A percentile compares a stretch with the other conserved stretches of the same genome.
These are phyloP conservation scores for Melipona bicolor DNA, from an alignment of 2,888 invertebrate genomes.

Conservation along the genomic window DNA sequence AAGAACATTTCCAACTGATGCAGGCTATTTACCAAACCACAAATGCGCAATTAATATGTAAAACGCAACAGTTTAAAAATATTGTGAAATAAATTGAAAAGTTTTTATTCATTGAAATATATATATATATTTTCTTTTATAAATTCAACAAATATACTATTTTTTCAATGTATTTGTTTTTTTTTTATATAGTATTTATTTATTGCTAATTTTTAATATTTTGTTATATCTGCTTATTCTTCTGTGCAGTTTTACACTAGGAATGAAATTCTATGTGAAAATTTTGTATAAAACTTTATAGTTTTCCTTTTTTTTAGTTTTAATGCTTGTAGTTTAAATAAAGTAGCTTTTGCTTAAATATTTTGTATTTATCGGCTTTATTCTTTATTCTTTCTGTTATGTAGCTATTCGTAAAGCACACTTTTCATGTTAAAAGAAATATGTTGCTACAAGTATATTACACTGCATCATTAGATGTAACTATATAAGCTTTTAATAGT, in stretches of 20 bases:
- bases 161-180: conserved; percentile 9
- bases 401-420: conserved; percentile 13
- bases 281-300: conserved; percentile 9
- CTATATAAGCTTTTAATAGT: conserved; percentile 6
- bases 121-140: conserved; percentile 2
- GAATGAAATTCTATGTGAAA: conserved; percentile 9
- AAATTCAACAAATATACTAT: not conserved
- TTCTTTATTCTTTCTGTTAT: conserved; percentile 35
- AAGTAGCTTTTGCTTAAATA: conserved; percentile 60
- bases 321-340: conserved; percentile 55
- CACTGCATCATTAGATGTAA: not conserved
- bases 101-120: not conserved
- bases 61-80: conserved; percentile 12
- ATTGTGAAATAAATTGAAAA: conserved; percentile 1
- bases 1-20: conserved; percentile 63
- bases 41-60: conserved; percentile 75
- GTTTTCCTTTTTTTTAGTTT: conserved; percentile 20
- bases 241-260: conserved; percentile 14
- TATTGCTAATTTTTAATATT: conserved; percentile 9
- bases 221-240: conserved; percentile 14
- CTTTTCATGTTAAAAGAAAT: conserved; percentile 2
- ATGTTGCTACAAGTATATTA: conserved; percentile 1
- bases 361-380: conserved; percentile 46
- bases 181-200: not conserved
- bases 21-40: conserved; percentile 76